Percentiles rank a stretch among this genome's conserved stretches.
Evolutionary conservation across 2,797 vertebrate species (phyloP).

Genomic region (Sandelia bainsii): DNA sequence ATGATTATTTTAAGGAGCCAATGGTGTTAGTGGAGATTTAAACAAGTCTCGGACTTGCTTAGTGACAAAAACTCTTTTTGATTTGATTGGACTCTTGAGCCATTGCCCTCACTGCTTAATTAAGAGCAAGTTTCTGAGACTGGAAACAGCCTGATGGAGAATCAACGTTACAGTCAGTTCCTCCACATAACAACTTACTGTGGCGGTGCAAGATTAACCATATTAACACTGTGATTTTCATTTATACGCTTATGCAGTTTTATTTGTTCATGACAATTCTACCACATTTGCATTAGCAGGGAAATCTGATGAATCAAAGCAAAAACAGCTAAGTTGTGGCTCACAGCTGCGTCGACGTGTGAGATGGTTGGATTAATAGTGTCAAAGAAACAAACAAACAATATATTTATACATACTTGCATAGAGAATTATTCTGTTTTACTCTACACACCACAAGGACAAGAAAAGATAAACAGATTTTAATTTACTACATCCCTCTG

Average conservation of each 20-base stretch:
- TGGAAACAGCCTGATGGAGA: neutral
- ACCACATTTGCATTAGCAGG: conserved; percentile 15
- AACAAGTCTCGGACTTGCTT: neutral
- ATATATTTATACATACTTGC: neutral
- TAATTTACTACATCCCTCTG: conserved; percentile 22
- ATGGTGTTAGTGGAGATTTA: neutral
- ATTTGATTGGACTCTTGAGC: conserved; percentile 5
- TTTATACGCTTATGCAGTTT: neutral
- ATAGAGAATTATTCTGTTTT: neutral
- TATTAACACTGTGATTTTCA: conserved; percentile 27
- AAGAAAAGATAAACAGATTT: conserved; percentile 9
- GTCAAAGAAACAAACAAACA: conserved; percentile 5
- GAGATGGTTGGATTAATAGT: neutral
- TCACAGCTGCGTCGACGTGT: conserved; percentile 2
- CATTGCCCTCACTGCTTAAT: neutral
- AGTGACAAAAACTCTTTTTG: neutral
- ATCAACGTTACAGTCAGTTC: neutral
- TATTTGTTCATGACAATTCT: conserved; percentile 18
- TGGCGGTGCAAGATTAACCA: conserved; percentile 2
- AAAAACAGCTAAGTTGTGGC: conserved; percentile 23
- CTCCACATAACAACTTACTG: conserved; percentile 1
- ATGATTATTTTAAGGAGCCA: neutral
- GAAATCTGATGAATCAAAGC: conserved; percentile 27
- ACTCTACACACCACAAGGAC: neutral
- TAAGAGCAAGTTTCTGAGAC: conserved; percentile 9